Conservation (phyloP, 2,797 vertebrate species). For the Microctenopoma lineatum region DNA sequence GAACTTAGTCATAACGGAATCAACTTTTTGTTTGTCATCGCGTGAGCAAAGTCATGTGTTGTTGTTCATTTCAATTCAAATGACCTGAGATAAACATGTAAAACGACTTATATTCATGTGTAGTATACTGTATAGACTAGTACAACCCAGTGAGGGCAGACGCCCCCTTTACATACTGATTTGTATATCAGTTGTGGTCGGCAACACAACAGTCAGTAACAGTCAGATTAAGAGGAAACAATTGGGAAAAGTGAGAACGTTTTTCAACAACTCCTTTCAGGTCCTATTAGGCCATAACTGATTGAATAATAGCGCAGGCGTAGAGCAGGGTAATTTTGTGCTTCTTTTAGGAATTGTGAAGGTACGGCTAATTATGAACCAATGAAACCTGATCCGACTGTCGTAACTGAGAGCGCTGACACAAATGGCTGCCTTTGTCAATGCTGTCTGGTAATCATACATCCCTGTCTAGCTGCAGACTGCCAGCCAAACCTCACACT, state of each 20-base stretch:
- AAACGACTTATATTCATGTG: slow-evolving; percentile 6
- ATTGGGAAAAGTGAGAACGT: slow-evolving; percentile 35
- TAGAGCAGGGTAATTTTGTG: slow-evolving; percentile 63
- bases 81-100: slow-evolving; percentile 29
- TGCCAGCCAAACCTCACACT: slow-evolving; percentile 47
- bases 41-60: slow-evolving; percentile 36
- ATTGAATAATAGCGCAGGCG: slow-evolving; percentile 75
- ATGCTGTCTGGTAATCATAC: slow-evolving; percentile 74
- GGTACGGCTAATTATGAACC: slow-evolving; percentile 79
- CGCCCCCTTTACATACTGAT: background rate
- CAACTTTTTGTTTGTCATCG: slow-evolving; percentile 28
- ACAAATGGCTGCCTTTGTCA: slow-evolving; percentile 69
- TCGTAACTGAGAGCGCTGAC: slow-evolving; percentile 79
- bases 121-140: background rate
- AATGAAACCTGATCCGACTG: slow-evolving; percentile 78
- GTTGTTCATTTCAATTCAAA: slow-evolving; percentile 38
- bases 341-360: slow-evolving; percentile 69
- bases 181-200: background rate
- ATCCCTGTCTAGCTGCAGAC: slow-evolving; percentile 52
- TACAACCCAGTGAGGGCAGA: background rate
- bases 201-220: slow-evolving; percentile 2
- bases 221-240: slow-evolving; percentile 5
- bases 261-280: slow-evolving; percentile 29
- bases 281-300: slow-evolving; percentile 71
- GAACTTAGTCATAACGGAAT: slow-evolving; percentile 27